A percentile compares a stretch with the other conserved stretches of the same genome.
phyloP scores from a whole-genome alignment of 2,888 invertebrate genomes.

The Eurytoma californica region DNA sequence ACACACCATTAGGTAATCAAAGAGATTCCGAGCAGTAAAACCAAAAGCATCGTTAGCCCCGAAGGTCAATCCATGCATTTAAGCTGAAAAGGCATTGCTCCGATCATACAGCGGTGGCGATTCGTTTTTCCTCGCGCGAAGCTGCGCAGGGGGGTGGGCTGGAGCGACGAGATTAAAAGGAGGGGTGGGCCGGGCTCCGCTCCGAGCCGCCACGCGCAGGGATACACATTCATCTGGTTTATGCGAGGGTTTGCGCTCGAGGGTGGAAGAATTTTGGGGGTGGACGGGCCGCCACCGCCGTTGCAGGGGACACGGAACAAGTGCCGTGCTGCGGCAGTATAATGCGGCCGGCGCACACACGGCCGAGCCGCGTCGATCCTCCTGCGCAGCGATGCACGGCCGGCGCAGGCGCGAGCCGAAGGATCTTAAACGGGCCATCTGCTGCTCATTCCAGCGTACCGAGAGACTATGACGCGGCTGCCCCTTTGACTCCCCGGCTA shows the following conservation, averaged over 20 bases:
- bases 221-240: not conserved
- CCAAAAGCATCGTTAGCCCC: not conserved
- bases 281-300: not conserved
- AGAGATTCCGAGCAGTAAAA: slow-evolving; percentile 9
- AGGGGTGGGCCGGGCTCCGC: not conserved
- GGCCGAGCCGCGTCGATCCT: not conserved
- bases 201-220: not conserved
- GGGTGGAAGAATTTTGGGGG: slow-evolving; percentile 23
- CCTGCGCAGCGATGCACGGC: not conserved
- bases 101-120: not conserved
- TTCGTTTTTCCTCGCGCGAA: slow-evolving; percentile 1
- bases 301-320: too few relatives aligned
- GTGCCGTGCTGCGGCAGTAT: not conserved
- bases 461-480: not conserved
- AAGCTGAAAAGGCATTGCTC: not conserved
- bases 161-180: slow-evolving; percentile 20
- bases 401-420: not conserved
- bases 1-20: not conserved
- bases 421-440: not conserved
- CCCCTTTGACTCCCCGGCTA: not conserved
- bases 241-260: slow-evolving; percentile 7
- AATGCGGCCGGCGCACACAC: not conserved
- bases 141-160: not conserved
- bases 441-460: not conserved
- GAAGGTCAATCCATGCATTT: not conserved